Percentiles rank a stretch among this genome's conserved stretches.
Evolutionary conservation across 2,888 invertebrate species (phyloP).

Genomic region (Dynastes hyllus): DNA sequence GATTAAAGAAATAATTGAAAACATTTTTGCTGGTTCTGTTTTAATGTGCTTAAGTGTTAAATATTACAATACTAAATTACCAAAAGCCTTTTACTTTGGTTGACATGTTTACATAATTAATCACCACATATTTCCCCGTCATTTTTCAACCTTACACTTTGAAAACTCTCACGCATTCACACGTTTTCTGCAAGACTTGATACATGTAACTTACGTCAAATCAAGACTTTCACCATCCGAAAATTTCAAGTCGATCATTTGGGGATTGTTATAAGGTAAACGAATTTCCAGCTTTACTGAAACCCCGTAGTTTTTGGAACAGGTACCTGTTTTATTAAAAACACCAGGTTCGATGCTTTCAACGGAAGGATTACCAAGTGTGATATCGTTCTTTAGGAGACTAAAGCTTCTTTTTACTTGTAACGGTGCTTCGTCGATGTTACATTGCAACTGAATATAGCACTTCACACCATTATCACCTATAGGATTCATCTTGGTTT

Average conservation of each 20-base stretch:
- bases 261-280: conserved; percentile 49
- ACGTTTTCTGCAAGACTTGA: neutral
- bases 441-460: conserved; percentile 49
- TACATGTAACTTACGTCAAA: neutral
- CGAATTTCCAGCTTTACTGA: conserved; percentile 49
- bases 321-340: conserved; percentile 21
- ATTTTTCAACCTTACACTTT: too few relatives aligned
- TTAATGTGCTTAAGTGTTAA: too few relatives aligned
- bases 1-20: too few relatives aligned
- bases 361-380: conserved; percentile 46
- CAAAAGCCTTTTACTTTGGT: too few relatives aligned
- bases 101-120: too few relatives aligned
- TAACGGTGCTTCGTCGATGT: conserved; percentile 48
- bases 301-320: conserved; percentile 32
- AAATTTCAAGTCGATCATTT: conserved; percentile 51
- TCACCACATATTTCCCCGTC: too few relatives aligned
- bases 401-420: conserved; percentile 49
- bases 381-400: conserved; percentile 44
- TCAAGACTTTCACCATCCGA: conserved; percentile 46
- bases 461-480: conserved; percentile 44
- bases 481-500: neutral
- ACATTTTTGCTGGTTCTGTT: too few relatives aligned
- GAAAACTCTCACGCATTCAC: too few relatives aligned
- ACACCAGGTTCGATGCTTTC: conserved; percentile 31
- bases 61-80: too few relatives aligned